Evolutionary conservation across 2,888 invertebrate genomes (phyloP).

Genomic region (Mimachlamys varia): DNA sequence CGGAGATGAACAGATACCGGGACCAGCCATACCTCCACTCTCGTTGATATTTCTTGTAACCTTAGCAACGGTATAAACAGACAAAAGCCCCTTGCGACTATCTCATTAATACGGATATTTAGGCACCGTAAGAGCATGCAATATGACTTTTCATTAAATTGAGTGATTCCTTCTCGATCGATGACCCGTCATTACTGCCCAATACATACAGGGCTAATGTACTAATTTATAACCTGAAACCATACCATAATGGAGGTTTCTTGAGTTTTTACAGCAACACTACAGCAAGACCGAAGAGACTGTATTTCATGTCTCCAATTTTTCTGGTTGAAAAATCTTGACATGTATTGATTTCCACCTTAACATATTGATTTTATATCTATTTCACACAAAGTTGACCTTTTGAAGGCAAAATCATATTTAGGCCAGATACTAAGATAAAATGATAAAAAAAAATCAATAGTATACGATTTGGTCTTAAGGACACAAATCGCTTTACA

Average conservation of each 20-base stretch:
- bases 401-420: not conserved
- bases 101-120: conserved; percentile 36
- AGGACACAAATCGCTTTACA: not conserved
- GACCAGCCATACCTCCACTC: not conserved
- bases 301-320: not conserved
- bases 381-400: not conserved
- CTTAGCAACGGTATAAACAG: conserved; percentile 28
- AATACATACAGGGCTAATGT: not conserved
- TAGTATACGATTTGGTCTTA: not conserved
- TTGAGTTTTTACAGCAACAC: not conserved
- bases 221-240: not conserved
- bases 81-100: conserved; percentile 15
- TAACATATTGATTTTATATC: not conserved
- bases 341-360: not conserved
- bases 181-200: not conserved
- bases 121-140: conserved; percentile 24
- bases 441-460: not conserved
- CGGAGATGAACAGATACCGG: conserved; percentile 12
- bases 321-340: not conserved
- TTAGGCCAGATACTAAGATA: not conserved
- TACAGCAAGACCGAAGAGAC: not conserved
- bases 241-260: not conserved
- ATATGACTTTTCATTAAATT: conserved; percentile 31
- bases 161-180: conserved; percentile 14
- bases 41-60: conserved; percentile 3